phyloP scores from a whole-genome alignment of 2,113 vertebrate species.

The Numenius arquata region DNA sequence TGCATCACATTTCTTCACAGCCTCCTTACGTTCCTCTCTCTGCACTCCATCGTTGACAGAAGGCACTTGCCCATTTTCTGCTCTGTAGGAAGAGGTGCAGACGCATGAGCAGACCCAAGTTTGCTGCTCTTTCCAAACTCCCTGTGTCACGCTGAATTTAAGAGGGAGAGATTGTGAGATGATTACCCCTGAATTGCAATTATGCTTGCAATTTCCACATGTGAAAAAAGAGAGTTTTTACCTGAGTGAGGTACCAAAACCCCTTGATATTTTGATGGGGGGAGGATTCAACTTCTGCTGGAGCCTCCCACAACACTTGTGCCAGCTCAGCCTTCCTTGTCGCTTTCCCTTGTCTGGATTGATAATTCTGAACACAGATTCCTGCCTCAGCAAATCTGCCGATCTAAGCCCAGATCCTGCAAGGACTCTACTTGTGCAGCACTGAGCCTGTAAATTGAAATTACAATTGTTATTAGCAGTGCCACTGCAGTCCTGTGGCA shows the following conservation, averaged over 20 bases:
- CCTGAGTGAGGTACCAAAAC: not conserved
- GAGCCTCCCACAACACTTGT: not conserved
- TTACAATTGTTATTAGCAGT: not conserved
- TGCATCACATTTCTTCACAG: slow-evolving; percentile 50
- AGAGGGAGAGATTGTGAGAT: not conserved
- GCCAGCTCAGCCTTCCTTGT: not conserved
- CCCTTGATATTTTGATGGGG: not conserved
- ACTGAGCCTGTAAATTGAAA: not conserved
- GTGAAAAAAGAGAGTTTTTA: not conserved
- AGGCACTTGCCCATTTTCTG: not conserved
- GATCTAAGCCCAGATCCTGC: not conserved
- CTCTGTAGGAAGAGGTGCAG: not conserved
- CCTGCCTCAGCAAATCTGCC: not conserved
- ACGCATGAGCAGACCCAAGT: not conserved
- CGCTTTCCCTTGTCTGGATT: accelerated
- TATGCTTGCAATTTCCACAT: not conserved
- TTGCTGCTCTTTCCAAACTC: not conserved
- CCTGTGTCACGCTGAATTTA: not conserved
- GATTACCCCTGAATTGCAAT: not conserved
- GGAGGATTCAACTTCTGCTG: not conserved
- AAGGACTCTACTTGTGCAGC: not conserved
- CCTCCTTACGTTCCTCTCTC: not conserved
- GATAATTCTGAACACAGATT: not conserved
- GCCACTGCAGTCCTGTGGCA: not conserved
- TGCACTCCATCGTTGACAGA: not conserved